Evolutionary conservation across 2,113 vertebrate species (phyloP).

Genomic region (Tychaedon coryphoeus): DNA sequence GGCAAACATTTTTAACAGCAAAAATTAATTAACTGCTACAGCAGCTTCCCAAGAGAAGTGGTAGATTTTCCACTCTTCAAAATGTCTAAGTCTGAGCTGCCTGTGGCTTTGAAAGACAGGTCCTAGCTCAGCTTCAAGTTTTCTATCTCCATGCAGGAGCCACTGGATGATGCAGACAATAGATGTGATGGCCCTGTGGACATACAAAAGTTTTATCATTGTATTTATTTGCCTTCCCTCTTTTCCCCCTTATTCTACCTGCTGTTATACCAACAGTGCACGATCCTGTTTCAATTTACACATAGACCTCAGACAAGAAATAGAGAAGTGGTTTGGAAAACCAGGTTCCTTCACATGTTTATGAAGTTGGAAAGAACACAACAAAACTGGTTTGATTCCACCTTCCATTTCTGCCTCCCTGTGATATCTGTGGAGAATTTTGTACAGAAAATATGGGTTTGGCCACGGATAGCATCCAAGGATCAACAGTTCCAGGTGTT

Average conservation of each 20-base stretch:
- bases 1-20: constrained; percentile 6
- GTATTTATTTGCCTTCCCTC: background rate
- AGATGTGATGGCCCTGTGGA: background rate
- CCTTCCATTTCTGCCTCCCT: background rate
- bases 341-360: background rate
- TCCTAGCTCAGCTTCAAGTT: background rate
- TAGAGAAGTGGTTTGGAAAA: background rate
- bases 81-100: background rate
- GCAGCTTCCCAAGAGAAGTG: background rate
- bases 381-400: background rate
- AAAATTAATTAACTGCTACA: constrained; percentile 34
- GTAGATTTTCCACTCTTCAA: background rate
- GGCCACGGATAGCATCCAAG: background rate
- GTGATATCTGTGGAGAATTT: background rate
- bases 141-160: background rate
- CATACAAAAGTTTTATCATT: background rate
- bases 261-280: background rate
- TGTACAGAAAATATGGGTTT: background rate
- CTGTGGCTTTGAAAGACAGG: background rate
- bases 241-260: background rate
- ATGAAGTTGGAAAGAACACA: background rate
- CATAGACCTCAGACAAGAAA: background rate
- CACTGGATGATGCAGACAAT: background rate
- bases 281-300: background rate
- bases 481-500: background rate